Base-by-base conservation (phyloP, 2,797 vertebrate genomes). In the Diceros bicornis region DNA sequence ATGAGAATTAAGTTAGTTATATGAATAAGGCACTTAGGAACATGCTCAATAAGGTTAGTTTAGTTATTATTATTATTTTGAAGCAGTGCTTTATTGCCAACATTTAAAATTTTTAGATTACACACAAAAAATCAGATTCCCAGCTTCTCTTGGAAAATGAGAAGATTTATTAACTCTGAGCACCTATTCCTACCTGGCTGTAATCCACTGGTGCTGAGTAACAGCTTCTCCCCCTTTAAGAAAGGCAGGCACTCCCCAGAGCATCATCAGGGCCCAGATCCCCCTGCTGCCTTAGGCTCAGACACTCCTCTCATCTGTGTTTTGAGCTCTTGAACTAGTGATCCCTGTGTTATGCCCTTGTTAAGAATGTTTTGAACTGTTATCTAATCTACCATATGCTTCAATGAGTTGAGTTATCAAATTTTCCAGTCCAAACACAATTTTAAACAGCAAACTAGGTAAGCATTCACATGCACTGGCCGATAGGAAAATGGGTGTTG, bases 371-470 rank as follows among this genome's bases (percentile, higher is more conserved):
- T 96, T 96, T 94, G 61, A 96, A 74, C 25, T 84, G 18, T 94
- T 97, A 97, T 97, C 93, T 97, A 94, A 97, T 91, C 96, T 93
- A 87, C 83, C 75, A 92, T 57, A 83, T 91, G 86, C 27, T 96
- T 96, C 66, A 90, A 4, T 55, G 74, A 79, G 34, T 77, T 57
- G 59, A 83, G 34, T 72, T 77, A 84, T 93, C 83, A 88, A 97
- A 90, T 91, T 98, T 98, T 97, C 96, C 93, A 97, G 94, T 87
- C 86, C 96, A 97, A 95, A 97, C 89, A 96, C 7, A 81, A 95
- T 94, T 89, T 97, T 87, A 89, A 94, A 37, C 37, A 91, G 44
- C 27, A 37, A 94, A 77, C 20, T n/a, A 62, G 61, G 34, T 84
- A 52, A 82, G 14, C 23, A 64, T 81, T 88, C 21, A 34, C 68